A percentile compares a stretch with the other conserved stretches of the same genome.
Conservation (phyloP, 2,888 invertebrate species). For the Anaspis maculata region DNA sequence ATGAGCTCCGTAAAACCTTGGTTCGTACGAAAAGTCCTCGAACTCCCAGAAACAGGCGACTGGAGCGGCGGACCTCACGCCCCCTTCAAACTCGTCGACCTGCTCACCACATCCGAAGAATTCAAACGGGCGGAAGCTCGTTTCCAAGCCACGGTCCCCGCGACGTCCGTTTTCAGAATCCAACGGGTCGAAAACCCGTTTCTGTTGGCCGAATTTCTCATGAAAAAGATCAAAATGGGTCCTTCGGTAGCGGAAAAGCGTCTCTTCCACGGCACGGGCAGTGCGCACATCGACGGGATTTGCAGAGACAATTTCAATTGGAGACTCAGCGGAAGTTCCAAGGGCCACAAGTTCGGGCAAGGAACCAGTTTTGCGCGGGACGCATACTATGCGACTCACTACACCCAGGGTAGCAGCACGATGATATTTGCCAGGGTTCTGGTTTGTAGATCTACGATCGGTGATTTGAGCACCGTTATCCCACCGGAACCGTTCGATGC, state of each 20-base stretch:
- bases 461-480: not conserved
- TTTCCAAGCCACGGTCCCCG: too few relatives aligned
- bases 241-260: not conserved
- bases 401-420: conserved; percentile 17
- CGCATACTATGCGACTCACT: conserved; percentile 24
- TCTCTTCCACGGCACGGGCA: not conserved
- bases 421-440: not conserved
- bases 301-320: conserved; percentile 28
- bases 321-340: conserved; percentile 21
- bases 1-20: too few relatives aligned
- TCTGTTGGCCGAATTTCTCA: not conserved
- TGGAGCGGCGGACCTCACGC: too few relatives aligned
- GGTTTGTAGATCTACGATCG: not conserved
- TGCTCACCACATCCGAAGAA: too few relatives aligned
- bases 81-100: too few relatives aligned
- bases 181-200: conserved; percentile 1
- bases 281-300: conserved; percentile 20
- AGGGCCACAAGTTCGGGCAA: conserved; percentile 23
- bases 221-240: not conserved
- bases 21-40: too few relatives aligned
- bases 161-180: too few relatives aligned
- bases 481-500: not conserved
- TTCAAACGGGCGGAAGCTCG: too few relatives aligned
- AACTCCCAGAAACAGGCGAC: too few relatives aligned
- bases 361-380: conserved; percentile 28